Base-by-base conservation (phyloP, 2,888 invertebrate genomes). In the Chouioia cunea region DNA sequence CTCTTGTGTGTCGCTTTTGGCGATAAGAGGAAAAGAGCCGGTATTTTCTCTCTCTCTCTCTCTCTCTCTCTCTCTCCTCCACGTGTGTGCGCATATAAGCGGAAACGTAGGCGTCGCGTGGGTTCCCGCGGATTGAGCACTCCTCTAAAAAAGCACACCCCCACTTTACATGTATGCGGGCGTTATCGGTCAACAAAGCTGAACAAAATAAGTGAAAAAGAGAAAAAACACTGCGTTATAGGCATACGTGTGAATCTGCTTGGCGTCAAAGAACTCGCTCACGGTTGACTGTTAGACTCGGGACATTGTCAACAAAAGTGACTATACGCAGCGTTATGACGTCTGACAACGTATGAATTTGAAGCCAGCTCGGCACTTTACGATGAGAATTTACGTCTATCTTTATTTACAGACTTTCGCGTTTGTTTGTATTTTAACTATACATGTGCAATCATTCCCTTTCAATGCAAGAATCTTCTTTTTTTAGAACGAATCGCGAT, bases 101-200 rank as follows among this genome's bases (percentile, higher is more conserved):
- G 58, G 10, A 20, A 43, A 20, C 22, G 60, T 14, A 14, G 20
- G 50, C 16, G 12, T 16, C 52, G 53, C 59, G 59, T 48, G 27
- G 36, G 59, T 59, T 59, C 59, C 22, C 57, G 65, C 36, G 57
- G 57, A 57, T 47, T 46, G 44, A 46, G 27, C 46, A 22, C 8
- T 46, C 46, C 59, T 22, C 15, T 20, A 4, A 12, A 16, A 22
- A 16, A 8, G 57, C 50, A 18, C 58, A 27, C 27, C 27, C 27
- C 27, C 27, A 27, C 27, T 6, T 3, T 27, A 48, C 16, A n/a
- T 44, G 16, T n/a, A 59, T 66, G 66, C 66, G 59, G 65, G 65
- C 22, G 46, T 58, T 65, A 65, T 65, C 65, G 56, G 44, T 22
- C 4, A 22, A 14, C 44, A 48, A 36, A 36, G 22, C 44, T 43